Conservation (phyloP, 2,113 vertebrate species). For the Amblyornis subalaris region DNA sequence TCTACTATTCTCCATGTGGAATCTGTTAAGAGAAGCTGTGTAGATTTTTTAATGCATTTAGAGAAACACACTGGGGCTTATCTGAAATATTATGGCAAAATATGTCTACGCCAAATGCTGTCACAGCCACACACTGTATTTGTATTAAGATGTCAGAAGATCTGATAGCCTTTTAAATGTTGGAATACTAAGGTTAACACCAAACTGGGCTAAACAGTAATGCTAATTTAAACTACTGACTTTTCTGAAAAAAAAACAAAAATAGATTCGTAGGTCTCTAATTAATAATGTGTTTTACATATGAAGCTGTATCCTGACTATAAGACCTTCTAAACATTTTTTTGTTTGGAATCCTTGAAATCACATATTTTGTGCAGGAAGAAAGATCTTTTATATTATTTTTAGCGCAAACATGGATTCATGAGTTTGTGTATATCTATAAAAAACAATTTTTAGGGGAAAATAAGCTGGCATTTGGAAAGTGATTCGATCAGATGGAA, state of each 20-base stretch:
- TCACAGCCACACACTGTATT: background rate
- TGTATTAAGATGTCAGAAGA: background rate
- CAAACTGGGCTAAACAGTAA: background rate
- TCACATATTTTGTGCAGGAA: background rate
- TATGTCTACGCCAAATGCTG: background rate
- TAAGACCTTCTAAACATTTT: background rate
- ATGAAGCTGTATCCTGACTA: background rate
- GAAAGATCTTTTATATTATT: background rate
- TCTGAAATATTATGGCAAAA: background rate
- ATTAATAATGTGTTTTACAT: background rate
- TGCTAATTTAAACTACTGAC: background rate
- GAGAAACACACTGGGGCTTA: background rate
- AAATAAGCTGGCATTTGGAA: background rate
- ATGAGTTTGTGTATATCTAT: background rate
- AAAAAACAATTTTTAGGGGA: background rate
- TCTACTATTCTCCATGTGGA: background rate
- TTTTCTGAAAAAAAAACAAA: background rate
- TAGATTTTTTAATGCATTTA: background rate
- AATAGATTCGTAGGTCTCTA: background rate
- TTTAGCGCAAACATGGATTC: background rate
- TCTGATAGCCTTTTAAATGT: background rate
- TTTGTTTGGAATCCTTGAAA: background rate
- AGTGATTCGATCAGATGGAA: background rate
- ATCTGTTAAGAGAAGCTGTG: background rate
- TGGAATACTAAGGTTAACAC: background rate